A percentile compares a stretch with the other conserved stretches of the same genome.
Conservation (phyloP, 2,113 vertebrate genomes). For the Rhea pennata region DNA sequence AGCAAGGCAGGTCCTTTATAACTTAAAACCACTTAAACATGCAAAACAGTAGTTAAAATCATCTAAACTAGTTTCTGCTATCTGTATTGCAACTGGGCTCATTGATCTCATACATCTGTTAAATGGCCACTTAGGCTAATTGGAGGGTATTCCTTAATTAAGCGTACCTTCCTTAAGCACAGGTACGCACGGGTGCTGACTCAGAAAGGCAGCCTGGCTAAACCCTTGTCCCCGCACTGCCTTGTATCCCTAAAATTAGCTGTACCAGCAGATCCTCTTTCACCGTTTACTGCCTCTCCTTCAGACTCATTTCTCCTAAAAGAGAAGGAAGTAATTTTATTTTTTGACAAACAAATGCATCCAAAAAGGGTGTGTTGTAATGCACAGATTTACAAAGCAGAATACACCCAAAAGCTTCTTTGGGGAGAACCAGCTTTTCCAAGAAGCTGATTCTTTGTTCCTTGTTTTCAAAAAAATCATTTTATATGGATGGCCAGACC, state of each 20-base stretch:
- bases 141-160: neutral
- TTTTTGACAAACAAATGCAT: conserved; percentile 58
- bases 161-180: too few species aligned
- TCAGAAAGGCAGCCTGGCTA: neutral
- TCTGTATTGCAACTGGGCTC: neutral
- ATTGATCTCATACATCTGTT: neutral
- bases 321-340: conserved; percentile 28
- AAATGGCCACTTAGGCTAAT: neutral
- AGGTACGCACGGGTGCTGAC: neutral
- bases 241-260: neutral
- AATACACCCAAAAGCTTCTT: conserved; percentile 27
- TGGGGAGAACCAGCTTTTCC: neutral
- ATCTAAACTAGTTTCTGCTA: neutral
- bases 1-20: neutral
- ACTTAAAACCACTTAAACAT: conserved; percentile 14
- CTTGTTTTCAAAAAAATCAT: neutral
- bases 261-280: neutral
- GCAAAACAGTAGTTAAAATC: conserved; percentile 37
- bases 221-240: neutral
- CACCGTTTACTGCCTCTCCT: conserved; percentile 23
- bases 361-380: conserved; percentile 14
- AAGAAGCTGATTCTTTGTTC: neutral
- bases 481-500: neutral
- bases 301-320: neutral
- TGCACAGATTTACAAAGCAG: conserved; percentile 19